Evolutionary conservation across 2,888 invertebrate species (phyloP), one percentile per base, ranked within the genome.

Genomic region (Chrysolina oricalcia): DNA sequence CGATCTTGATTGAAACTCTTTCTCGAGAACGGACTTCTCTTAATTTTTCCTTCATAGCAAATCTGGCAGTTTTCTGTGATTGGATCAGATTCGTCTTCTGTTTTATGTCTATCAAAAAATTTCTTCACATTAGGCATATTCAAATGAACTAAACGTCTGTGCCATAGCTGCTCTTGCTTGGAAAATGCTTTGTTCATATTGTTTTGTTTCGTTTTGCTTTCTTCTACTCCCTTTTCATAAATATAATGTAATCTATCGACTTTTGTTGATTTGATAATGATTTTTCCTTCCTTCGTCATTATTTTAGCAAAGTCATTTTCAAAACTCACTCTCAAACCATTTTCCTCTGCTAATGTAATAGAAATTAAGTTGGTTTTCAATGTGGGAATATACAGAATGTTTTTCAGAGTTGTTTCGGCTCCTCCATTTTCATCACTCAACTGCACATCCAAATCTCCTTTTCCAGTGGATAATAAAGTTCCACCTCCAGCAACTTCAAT

Each of bases 401-500:
- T 64, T 40, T 64, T 40, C 13, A 40, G 27, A n/a, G 17, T 64
- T n/a, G 40, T 40, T n/a, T 64, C 10, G 17, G 17, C 41, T 17
- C 17, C 63, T 41, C n/a, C 41, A 64, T 64, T 64, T 40, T 40
- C 17, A 4, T 40, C 63, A 19, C 17, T 64, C 43, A 63, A 40
- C 40, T 63, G 17, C 35, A 63, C 13, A 40, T 63, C n/a, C 63
- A 63, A 27, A 17, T 63, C 63, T 10, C 63, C 63, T 10, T 40
- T 35, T 27, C 63, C 63, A 40, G 63, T 35, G 2, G 64, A 64
- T 64, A 41, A 19, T 21, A 64, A 43, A 11, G 13, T 41, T 41
- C 19, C 19, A 41, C 19, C 41, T 41, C 64, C 64, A 41, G 64
- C 64, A 41, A 64, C 64, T 64, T 64, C 64, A 17, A 64, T 64